Conservation (phyloP, 2,888 invertebrate genomes). For the Nematopogon swammerdamellus region DNA sequence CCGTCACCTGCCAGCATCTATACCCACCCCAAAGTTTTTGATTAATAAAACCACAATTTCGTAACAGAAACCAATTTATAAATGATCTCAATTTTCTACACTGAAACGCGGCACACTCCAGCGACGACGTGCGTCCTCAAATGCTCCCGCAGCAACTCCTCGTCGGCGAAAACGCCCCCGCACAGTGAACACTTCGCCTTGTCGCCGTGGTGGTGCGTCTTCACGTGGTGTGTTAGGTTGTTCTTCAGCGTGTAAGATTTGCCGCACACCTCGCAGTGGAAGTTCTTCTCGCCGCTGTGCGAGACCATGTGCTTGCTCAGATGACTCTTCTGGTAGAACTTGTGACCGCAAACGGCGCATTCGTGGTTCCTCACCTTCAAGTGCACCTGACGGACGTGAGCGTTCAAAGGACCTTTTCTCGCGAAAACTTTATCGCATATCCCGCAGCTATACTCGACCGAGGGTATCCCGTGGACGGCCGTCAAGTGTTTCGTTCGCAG, state of each 20-base stretch:
- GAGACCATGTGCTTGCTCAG: slow-evolving; percentile 46
- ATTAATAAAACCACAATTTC: too few species aligned
- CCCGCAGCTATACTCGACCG: slow-evolving; percentile 31
- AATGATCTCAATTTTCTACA: background rate
- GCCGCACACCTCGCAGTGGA: slow-evolving; percentile 41
- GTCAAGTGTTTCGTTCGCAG: slow-evolving; percentile 24
- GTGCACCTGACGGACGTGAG: slow-evolving; percentile 35
- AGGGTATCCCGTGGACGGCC: slow-evolving; percentile 27
- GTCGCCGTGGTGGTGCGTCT: slow-evolving; percentile 15
- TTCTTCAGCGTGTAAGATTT: slow-evolving; percentile 36
- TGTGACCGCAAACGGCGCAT: slow-evolving; percentile 27
- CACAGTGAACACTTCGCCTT: background rate
- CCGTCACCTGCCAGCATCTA: too few species aligned
- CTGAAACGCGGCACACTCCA: background rate
- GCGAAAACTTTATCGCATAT: slow-evolving; percentile 34
- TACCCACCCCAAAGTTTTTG: too few species aligned
- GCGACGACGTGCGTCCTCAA: background rate
- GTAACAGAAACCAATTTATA: too few species aligned
- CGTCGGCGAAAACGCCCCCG: background rate
- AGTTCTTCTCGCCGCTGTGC: slow-evolving; percentile 48
- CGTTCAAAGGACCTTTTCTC: slow-evolving; percentile 29
- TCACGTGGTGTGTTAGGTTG: slow-evolving; percentile 27
- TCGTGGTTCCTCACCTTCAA: slow-evolving; percentile 35
- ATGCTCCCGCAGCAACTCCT: background rate
- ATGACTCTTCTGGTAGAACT: slow-evolving; percentile 39